These are phyloP conservation scores for Corythornis vintsioides DNA, from an alignment of 2,113 vertebrate species.

Conservation along the genomic window DNA sequence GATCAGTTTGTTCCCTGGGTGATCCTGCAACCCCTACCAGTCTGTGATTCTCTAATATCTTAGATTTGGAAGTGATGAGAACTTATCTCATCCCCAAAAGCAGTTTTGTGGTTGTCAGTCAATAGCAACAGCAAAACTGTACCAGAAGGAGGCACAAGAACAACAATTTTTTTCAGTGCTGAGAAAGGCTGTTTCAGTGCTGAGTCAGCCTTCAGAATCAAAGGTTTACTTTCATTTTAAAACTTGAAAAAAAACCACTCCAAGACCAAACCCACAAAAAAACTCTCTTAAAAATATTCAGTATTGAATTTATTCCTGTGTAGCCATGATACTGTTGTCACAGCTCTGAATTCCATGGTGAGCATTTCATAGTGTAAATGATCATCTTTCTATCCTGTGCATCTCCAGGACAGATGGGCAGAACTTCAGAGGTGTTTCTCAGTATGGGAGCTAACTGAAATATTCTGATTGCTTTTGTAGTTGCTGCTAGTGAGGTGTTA, in stretches of 20 bases:
- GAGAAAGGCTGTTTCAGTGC: not conserved
- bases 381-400: not conserved
- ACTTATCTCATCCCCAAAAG: too few relatives aligned
- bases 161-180: not conserved
- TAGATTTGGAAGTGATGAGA: not conserved
- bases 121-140: not conserved
- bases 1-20: too few relatives aligned
- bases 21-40: too few relatives aligned
- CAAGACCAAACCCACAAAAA: not conserved
- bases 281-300: not conserved
- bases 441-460: not conserved
- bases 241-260: not conserved
- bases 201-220: not conserved
- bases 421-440: not conserved
- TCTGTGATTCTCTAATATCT: not conserved
- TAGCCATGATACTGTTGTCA: not conserved
- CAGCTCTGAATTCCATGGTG: not conserved
- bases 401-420: not conserved
- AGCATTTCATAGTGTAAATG: not conserved
- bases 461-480: constrained; percentile 67
- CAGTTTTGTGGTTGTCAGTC: not conserved
- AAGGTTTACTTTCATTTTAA: not conserved
- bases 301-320: not conserved
- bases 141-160: not conserved
- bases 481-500: constrained; percentile 76